phyloP scores from a whole-genome alignment of 1,140 invertebrate genomes.

The Eumeta japonica region DNA sequence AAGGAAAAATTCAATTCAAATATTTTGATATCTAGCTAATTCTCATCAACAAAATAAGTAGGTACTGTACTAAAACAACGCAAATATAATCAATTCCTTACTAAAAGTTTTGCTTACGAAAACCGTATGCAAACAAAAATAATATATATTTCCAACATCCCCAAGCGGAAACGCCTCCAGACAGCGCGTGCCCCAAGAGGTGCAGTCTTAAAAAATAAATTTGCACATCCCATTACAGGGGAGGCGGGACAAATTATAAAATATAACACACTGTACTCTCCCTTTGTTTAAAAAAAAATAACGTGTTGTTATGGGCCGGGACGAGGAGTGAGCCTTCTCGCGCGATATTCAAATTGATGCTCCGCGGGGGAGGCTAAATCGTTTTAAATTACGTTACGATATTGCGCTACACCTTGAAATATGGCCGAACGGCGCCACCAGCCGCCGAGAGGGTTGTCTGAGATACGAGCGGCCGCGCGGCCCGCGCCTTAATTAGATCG shows the following conservation, averaged over 20 bases:
- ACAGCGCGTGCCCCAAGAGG: too few relatives aligned
- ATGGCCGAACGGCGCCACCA: conserved; percentile 30
- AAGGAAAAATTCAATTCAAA: too few relatives aligned
- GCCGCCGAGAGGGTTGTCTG: conserved; percentile 35
- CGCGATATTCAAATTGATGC: conserved; percentile 46
- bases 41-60: too few relatives aligned
- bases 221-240: conserved; percentile 12
- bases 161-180: too few relatives aligned
- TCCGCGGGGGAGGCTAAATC: conserved; percentile 47
- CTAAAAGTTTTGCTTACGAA: too few relatives aligned
- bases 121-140: too few relatives aligned
- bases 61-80: too few relatives aligned
- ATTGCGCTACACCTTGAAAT: conserved; percentile 47
- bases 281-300: conserved; percentile 43
- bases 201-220: conserved; percentile 31
- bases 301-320: conserved; percentile 15
- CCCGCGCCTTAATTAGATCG: conserved; percentile 26
- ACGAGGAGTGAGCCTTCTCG: conserved; percentile 36
- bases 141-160: too few relatives aligned
- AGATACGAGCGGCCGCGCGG: conserved; percentile 30
- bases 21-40: too few relatives aligned
- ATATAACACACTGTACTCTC: conserved; percentile 34
- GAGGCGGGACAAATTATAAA: conserved; percentile 41
- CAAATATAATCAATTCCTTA: too few relatives aligned
- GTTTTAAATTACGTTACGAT: conserved; percentile 56